A percentile compares a stretch with the other conserved stretches of the same genome.
phyloP scores from a whole-genome alignment of 2,113 vertebrate genomes.

The Perognathus longimembris region DNA sequence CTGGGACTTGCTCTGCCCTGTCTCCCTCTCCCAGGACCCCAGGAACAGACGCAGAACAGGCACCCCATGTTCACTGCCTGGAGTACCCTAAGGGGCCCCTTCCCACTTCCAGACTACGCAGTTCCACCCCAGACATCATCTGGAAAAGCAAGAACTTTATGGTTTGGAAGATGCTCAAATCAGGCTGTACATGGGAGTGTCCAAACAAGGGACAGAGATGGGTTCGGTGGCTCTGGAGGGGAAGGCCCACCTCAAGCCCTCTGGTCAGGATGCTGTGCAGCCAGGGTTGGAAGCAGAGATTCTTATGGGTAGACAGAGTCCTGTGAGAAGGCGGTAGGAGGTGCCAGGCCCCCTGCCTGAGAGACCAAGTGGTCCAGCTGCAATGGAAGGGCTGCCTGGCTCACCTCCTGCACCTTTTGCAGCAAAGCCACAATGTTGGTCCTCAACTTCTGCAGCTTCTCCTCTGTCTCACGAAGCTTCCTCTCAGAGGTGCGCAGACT shows the following conservation, averaged over 20 bases:
- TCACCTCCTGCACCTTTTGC: conserved; percentile 98
- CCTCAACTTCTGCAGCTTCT: conserved; percentile 96
- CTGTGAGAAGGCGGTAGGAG: conserved; percentile 13
- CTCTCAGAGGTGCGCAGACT: conserved; percentile 90
- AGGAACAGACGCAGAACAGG: background rate
- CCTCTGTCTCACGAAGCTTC: conserved; percentile 93
- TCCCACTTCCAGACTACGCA: background rate
- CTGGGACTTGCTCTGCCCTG: background rate
- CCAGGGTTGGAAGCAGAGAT: conserved; percentile 61
- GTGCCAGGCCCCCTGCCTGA: conserved; percentile 2
- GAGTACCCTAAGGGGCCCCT: background rate
- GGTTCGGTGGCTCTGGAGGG: conserved; percentile 59
- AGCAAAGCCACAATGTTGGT: conserved; percentile 97
- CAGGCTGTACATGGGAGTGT: background rate
- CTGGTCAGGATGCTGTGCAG: conserved; percentile 52
- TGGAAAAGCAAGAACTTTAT: conserved; percentile 51
- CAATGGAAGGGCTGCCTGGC: conserved; percentile 73
- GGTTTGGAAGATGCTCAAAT: conserved; percentile 55
- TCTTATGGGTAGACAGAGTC: conserved; percentile 28
- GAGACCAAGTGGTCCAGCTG: conserved; percentile 45
- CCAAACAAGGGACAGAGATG: conserved; percentile 40
- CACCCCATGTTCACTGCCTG: background rate
- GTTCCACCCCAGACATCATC: conserved; percentile 28
- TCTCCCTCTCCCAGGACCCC: too few species aligned
- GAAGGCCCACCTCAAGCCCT: conserved; percentile 55